Percentiles rank a stretch among this genome's conserved stretches.
phyloP scores from a whole-genome alignment of 2,113 vertebrate genomes.

The Toxotes chatareus region DNA sequence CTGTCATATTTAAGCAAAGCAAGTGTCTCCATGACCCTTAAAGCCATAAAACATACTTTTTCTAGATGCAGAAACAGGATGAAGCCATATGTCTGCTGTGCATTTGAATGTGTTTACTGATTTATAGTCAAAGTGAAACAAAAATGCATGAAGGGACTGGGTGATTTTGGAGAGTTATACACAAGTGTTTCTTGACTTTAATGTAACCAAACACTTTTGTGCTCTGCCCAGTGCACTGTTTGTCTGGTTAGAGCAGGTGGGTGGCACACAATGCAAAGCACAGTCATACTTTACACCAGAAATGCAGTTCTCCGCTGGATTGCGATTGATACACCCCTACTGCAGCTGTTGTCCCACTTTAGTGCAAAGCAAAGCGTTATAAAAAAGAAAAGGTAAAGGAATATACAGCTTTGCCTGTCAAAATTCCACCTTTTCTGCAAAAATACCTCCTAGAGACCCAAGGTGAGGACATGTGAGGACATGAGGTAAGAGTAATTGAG shows the following conservation, averaged over 20 bases:
- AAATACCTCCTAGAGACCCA: constrained; percentile 10
- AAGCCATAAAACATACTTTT: not conserved
- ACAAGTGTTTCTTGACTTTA: not conserved
- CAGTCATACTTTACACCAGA: not conserved
- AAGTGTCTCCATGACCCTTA: not conserved
- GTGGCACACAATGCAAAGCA: not conserved
- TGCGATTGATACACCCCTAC: too few relatives aligned
- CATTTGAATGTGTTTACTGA: not conserved
- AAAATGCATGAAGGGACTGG: not conserved
- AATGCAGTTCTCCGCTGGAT: not conserved
- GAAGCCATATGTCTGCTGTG: not conserved
- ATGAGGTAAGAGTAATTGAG: constrained; percentile 49
- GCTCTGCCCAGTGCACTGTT: not conserved
- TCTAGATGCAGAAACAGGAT: not conserved
- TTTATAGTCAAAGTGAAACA: not conserved
- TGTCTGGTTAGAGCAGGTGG: not conserved
- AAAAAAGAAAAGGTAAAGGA: not conserved
- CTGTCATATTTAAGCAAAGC: not conserved
- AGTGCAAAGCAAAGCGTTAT: not conserved
- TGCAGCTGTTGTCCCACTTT: not conserved
- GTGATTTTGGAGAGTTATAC: not conserved
- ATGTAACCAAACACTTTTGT: not conserved
- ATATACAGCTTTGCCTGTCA: not conserved
- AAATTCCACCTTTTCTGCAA: not conserved
- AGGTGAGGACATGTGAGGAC: constrained; percentile 30